These are phyloP conservation scores for Schizothorax lantsangensis DNA, from an alignment of 2,797 vertebrate species.

Conservation along the genomic window DNA sequence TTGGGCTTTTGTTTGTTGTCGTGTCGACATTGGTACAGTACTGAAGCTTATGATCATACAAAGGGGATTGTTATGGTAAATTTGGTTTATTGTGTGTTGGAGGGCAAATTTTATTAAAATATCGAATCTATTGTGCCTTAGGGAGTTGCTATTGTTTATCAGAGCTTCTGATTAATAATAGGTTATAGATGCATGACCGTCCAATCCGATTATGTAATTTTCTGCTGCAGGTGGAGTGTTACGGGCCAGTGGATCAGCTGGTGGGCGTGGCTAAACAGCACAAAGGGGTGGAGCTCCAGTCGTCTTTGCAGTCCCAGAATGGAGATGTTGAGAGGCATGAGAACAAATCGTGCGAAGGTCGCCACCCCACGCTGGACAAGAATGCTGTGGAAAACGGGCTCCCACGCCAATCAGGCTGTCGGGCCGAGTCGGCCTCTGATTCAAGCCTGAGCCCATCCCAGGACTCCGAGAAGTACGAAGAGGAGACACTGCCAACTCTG, in stretches of 20 bases:
- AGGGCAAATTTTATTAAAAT: conserved; percentile 7
- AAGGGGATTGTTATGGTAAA: not conserved
- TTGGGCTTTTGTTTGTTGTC: not conserved
- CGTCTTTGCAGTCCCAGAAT: conserved; percentile 85
- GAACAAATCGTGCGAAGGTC: conserved; percentile 70
- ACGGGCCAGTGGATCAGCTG: conserved; percentile 75
- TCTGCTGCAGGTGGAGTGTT: conserved; percentile 71
- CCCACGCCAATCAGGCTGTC: conserved; percentile 45
- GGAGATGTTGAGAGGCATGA: conserved; percentile 79
- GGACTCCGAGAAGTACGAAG: conserved; percentile 81
- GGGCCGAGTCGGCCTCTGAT: conserved; percentile 73
- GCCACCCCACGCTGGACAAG: conserved; percentile 78
- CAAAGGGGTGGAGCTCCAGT: conserved; percentile 76
- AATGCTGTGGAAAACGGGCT: conserved; percentile 71
- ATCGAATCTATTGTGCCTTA: not conserved
- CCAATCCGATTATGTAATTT: conserved; percentile 29
- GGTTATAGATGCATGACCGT: not conserved
- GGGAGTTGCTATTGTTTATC: not conserved
- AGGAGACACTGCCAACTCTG: conserved; percentile 73
- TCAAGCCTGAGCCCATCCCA: conserved; percentile 76
- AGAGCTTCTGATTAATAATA: not conserved
- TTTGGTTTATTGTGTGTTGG: not conserved
- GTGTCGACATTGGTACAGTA: not conserved
- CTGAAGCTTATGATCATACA: not conserved
- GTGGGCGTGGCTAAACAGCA: conserved; percentile 81